Evolutionary conservation across 1,140 invertebrate species (phyloP).

Genomic region (Eupristina koningsbergeri): DNA sequence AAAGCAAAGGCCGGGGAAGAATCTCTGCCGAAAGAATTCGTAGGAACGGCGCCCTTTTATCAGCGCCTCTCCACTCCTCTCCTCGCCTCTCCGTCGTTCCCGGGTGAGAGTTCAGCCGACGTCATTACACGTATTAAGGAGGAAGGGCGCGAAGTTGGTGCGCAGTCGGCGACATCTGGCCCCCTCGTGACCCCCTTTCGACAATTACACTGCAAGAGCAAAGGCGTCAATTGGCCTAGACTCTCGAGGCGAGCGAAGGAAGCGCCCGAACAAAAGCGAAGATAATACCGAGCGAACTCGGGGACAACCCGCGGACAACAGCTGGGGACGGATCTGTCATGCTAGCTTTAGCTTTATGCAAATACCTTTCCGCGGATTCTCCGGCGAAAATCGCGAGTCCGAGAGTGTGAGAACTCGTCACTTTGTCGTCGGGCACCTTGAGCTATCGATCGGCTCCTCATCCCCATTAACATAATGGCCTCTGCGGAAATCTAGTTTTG

Average conservation of each 20-base stretch:
- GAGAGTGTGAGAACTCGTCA: slow-evolving; percentile 45
- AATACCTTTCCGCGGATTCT: slow-evolving; percentile 5
- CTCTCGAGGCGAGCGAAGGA: background rate
- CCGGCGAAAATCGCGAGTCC: background rate
- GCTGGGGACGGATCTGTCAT: background rate
- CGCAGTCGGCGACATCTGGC: background rate
- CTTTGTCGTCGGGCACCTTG: slow-evolving; percentile 9
- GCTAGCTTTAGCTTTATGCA: slow-evolving; percentile 19
- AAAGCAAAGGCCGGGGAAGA: too few species aligned
- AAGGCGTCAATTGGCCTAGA: background rate
- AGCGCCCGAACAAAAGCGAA: slow-evolving; percentile 4
- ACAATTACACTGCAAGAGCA: slow-evolving; percentile 13
- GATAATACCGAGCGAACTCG: background rate
- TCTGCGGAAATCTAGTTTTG: background rate
- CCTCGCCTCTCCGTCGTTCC: too few species aligned
- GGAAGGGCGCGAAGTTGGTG: background rate
- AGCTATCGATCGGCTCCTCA: slow-evolving; percentile 31
- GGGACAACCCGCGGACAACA: too few species aligned
- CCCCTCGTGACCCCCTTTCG: background rate
- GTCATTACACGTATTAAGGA: slow-evolving; percentile 3
- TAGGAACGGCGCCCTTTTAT: background rate
- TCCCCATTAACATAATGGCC: slow-evolving; percentile 33
- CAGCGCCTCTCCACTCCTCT: background rate
- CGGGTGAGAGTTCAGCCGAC: background rate
- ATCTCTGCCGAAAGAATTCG: background rate